Conservation (phyloP, 2,888 invertebrate genomes). For the Neoitamus cyanurus region DNA sequence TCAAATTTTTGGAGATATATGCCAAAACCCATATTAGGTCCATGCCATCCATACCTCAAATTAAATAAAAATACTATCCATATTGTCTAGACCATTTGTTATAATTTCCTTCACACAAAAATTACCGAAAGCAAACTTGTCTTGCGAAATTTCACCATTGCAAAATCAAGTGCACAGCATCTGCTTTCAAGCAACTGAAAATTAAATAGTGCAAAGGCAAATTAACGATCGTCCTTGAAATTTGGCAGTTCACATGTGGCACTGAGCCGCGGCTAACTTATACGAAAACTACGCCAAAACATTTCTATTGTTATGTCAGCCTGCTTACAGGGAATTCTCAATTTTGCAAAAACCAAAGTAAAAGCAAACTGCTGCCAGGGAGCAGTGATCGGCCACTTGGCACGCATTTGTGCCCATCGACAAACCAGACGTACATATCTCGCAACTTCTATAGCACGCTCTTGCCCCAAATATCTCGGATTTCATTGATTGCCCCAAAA, state of each 20-base stretch:
- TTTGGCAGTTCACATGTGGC: not conserved
- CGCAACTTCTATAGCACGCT: constrained; percentile 29
- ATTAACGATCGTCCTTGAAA: not conserved
- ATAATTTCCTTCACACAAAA: not conserved
- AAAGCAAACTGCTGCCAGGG: constrained; percentile 6
- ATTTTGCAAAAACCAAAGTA: not conserved
- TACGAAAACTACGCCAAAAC: not conserved
- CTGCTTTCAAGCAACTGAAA: not conserved
- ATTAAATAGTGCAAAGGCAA: not conserved
- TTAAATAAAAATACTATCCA: too few species aligned
- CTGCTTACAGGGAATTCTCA: constrained; percentile 2
- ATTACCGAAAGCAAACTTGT: not conserved
- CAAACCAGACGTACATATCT: not conserved
- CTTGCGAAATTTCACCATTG: not conserved
- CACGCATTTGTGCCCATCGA: not conserved
- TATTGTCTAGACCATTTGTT: too few species aligned
- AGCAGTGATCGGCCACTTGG: not conserved
- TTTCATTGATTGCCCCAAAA: constrained; percentile 44
- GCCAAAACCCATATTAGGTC: too few species aligned
- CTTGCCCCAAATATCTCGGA: constrained; percentile 51
- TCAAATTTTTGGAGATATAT: too few species aligned
- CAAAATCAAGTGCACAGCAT: not conserved
- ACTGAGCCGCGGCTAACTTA: not conserved
- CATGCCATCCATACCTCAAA: too few species aligned
- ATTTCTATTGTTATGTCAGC: constrained; percentile 21